These are phyloP conservation scores for Potamilus streckersoni DNA, from an alignment of 1,140 invertebrate genomes.

Conservation along the genomic window DNA sequence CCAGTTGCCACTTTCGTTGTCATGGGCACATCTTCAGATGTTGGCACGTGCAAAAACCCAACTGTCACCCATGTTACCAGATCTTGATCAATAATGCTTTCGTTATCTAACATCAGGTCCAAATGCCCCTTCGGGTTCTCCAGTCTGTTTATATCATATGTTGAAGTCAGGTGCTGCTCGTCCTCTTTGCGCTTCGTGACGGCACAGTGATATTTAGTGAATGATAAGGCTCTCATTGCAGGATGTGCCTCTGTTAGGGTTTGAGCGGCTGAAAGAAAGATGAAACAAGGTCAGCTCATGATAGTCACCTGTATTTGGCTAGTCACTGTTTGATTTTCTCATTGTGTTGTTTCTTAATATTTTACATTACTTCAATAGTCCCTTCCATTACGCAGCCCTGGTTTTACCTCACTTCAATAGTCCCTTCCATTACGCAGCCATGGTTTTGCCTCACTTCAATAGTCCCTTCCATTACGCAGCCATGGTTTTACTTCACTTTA, in stretches of 20 bases:
- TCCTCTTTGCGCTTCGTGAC: constrained; percentile 33
- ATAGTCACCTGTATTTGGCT: too few species aligned
- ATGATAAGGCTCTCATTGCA: constrained; percentile 27
- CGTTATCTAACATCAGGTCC: constrained; percentile 18
- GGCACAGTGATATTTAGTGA: constrained; percentile 31
- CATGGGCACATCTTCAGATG: constrained; percentile 30
- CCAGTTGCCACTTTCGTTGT: constrained; percentile 10
- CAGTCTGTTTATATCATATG: constrained; percentile 26
- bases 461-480: too few species aligned
- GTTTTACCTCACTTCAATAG: too few species aligned
- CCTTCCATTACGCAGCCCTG: too few species aligned
- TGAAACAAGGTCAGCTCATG: too few species aligned
- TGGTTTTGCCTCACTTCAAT: too few species aligned
- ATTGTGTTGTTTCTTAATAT: too few species aligned
- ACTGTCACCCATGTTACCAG: constrained; percentile 31
- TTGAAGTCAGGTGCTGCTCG: constrained; percentile 15
- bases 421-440: too few species aligned
- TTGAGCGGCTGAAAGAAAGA: constrained; percentile 3
- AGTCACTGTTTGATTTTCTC: too few species aligned
- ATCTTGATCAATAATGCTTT: constrained; percentile 15
- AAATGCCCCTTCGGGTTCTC: constrained; percentile 19
- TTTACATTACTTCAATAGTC: too few species aligned
- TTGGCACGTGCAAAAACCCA: constrained; percentile 29
- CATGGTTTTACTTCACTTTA: too few species aligned
- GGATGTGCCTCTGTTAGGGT: constrained; percentile 23